Conservation (phyloP, 2,888 invertebrate genomes). For the Orthonychiurus folsomi region DNA sequence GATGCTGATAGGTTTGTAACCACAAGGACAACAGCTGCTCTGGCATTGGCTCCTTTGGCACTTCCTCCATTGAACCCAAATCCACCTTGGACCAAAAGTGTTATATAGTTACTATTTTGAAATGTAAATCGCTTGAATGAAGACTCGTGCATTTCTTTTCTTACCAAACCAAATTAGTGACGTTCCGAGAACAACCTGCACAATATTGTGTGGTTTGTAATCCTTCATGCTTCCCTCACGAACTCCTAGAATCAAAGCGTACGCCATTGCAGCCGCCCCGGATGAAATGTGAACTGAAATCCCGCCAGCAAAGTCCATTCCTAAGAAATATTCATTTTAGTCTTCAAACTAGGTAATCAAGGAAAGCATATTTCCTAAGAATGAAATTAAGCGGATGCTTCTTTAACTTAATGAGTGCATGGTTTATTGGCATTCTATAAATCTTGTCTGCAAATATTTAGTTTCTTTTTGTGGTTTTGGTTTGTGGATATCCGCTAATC, state of each 20-base stretch:
- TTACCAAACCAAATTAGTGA: conserved; percentile 25
- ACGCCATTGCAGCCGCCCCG: conserved; percentile 28
- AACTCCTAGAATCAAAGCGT: conserved; percentile 26
- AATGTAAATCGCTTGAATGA: too few relatives aligned
- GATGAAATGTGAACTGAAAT: conserved; percentile 26
- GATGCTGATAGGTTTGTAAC: conserved; percentile 30
- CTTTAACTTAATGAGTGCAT: too few relatives aligned
- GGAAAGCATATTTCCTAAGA: neutral
- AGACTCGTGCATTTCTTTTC: too few relatives aligned
- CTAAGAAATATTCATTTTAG: conserved; percentile 3
- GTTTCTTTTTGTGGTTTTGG: neutral
- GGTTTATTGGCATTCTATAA: neutral
- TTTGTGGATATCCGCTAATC: too few relatives aligned
- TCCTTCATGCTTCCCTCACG: conserved; percentile 18
- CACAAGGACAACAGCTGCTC: conserved; percentile 25
- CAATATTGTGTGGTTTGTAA: conserved; percentile 30
- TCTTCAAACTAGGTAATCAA: neutral
- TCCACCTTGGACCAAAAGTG: conserved; percentile 19
- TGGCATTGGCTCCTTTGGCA: conserved; percentile 24
- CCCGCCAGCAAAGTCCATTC: conserved; percentile 29
- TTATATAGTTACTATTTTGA: too few relatives aligned
- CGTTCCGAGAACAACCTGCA: conserved; percentile 33
- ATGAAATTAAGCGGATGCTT: too few relatives aligned
- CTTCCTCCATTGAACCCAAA: conserved; percentile 30
- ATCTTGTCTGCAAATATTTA: neutral